A percentile compares a stretch with the other conserved stretches of the same genome.
phyloP scores from a whole-genome alignment of 2,113 vertebrate species.

The human (Homo sapiens) region GRCh38 chr16:55090501-55091000 shows the following conservation, averaged over 20 bases:
- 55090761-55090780: background rate
- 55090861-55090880: too few species aligned
- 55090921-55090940: background rate
- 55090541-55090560: background rate
- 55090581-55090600: background rate
- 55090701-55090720: background rate
- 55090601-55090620: background rate
- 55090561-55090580: too few species aligned
- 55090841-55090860: background rate
- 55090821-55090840: background rate
- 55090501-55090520: background rate
- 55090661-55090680: background rate
- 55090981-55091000: background rate
- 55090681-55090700: background rate
- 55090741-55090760: background rate
- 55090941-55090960: background rate
- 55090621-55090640: background rate
- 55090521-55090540: background rate
- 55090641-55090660: background rate
- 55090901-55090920: background rate
- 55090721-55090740: accelerated
- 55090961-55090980: background rate
- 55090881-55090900: too few species aligned
- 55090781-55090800: background rate
- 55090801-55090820: background rate